Evolutionary conservation across 2,797 vertebrate genomes (phyloP).

Genomic region (Mus caroli): DNA sequence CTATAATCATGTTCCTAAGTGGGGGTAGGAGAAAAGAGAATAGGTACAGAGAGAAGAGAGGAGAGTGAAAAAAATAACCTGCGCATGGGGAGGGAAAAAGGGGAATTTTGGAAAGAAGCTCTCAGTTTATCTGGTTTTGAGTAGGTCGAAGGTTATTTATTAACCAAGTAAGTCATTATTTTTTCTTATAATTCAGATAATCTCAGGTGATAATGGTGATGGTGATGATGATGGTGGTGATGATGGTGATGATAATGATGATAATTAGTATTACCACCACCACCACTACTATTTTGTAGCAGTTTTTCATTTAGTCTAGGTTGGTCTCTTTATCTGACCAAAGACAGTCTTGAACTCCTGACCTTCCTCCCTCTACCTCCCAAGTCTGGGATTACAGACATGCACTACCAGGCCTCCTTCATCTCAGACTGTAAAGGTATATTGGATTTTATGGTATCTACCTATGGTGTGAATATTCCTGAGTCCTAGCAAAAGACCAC

Average conservation of each 20-base stretch:
- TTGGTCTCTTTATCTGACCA: background rate
- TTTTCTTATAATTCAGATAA: background rate
- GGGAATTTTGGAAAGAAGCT: background rate
- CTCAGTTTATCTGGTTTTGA: background rate
- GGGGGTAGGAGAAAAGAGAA: background rate
- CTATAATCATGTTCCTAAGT: background rate
- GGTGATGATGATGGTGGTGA: background rate
- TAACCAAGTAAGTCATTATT: background rate
- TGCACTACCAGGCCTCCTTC: background rate
- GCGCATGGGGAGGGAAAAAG: background rate
- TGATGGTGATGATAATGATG: background rate
- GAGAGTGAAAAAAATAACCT: background rate
- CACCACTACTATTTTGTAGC: background rate
- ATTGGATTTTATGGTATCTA: background rate
- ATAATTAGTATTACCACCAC: no score
- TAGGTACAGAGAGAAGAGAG: background rate
- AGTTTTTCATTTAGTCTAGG: background rate
- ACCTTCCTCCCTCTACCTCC: background rate
- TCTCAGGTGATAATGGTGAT: background rate
- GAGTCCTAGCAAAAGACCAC: background rate
- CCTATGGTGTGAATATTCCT: background rate
- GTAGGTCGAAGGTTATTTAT: background rate
- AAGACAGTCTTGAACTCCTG: background rate
- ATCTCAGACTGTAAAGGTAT: slow-evolving; percentile 21
- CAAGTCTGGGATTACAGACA: background rate